Base-by-base conservation (phyloP, 2,888 invertebrate species). In the Drosophila borborema region DNA sequence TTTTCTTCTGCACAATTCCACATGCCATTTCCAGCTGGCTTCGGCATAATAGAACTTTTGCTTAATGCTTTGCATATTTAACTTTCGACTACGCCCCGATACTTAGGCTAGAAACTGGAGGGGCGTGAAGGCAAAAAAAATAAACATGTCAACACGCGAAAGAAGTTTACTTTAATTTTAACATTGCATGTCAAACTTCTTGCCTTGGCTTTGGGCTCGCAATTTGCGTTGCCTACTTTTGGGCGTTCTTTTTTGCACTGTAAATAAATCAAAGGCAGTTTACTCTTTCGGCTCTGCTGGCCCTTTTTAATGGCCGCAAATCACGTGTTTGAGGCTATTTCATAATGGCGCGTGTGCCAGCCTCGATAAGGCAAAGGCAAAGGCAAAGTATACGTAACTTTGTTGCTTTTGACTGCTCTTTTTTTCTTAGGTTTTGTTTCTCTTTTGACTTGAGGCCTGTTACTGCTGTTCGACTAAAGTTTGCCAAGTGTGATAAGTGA, bases 111-210 rank as follows among this genome's bases (percentile, higher is more conserved):
- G 53, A 46, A 36, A 36, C 3, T 31, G 48, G 18, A 16, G 36
- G 58, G 53, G 61, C 40, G 34, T 51, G 46, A 53, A 28, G 53
- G 51, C 36, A 54, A 75, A 20, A 20, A 73, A 77, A 75, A 56
- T 81, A 86, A 81, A 81, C 77, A 80, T 82, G 81, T 81, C 75
- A 85, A 67, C 82, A 89, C 88, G 91, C 84, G 72, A 86, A 76
- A 77, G 66, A 77, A 86, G 77, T 82, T 84, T 74, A 76, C 81
- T 84, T 86, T 89, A 86, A 90, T 90, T 91, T 82, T 77, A 86
- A 86, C 80, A 90, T 90, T 80, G 91, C 90, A 90, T 90, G 91
- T 82, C 81, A 65, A 75, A 73, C 48, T 74, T 73, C 48, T 74
- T 79, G 59, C 74, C 75, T 81, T 73, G 63, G 65, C 73, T 77